phyloP scores from a whole-genome alignment of 2,888 invertebrate species.

The Balanococcus diminutus region DNA sequence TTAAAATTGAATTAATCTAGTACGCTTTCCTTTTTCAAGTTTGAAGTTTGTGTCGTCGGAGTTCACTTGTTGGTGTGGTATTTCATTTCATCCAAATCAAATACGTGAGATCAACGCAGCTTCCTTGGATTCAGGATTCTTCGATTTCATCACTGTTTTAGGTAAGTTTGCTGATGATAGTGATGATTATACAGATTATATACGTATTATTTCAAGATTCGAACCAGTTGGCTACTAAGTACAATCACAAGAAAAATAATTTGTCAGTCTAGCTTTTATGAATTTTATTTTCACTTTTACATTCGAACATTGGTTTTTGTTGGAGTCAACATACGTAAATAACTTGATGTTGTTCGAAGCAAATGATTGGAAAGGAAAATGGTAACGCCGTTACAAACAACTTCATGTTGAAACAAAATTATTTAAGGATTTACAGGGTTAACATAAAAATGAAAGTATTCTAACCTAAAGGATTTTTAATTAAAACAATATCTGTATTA shows the following conservation, averaged over 20 bases:
- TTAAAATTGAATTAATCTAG: too few species aligned
- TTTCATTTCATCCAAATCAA: too few species aligned
- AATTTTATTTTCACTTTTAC: conserved; percentile 17
- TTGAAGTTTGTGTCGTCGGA: too few species aligned
- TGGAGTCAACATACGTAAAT: conserved; percentile 15
- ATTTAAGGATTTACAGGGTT: conserved; percentile 30
- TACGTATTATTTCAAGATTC: background rate
- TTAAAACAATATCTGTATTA: conserved; percentile 12
- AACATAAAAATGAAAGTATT: conserved; percentile 7
- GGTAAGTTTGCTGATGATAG: conserved; percentile 6
- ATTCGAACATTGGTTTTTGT: conserved; percentile 10
- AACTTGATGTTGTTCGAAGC: conserved; percentile 27
- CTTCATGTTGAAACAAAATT: conserved; percentile 28
- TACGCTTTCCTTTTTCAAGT: too few species aligned
- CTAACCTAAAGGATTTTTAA: background rate
- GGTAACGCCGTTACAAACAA: conserved; percentile 33
- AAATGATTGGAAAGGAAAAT: conserved; percentile 28
- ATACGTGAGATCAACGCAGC: too few species aligned
- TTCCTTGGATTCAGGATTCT: too few species aligned
- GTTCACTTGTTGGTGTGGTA: too few species aligned
- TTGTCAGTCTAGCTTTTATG: background rate
- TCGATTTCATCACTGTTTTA: background rate
- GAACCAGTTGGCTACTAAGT: background rate
- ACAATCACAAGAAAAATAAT: background rate
- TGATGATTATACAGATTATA: too few species aligned